These are phyloP conservation scores for Steinernema feltiae DNA, from an alignment of 1,140 invertebrate genomes.

Conservation along the genomic window DNA sequence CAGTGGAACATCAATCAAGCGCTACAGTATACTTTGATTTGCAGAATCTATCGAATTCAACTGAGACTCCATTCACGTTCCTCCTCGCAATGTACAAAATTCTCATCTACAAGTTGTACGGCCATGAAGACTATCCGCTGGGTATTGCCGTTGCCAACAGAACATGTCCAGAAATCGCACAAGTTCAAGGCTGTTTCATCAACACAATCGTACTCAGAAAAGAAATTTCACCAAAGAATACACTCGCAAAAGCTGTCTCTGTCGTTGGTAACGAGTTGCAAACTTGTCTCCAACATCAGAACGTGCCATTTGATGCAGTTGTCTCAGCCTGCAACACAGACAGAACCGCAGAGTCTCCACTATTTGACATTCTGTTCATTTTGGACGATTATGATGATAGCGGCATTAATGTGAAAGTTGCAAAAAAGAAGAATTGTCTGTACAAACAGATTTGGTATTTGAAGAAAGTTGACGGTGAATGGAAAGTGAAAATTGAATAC, in stretches of 20 bases:
- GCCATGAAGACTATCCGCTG: not conserved
- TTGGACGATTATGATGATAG: not conserved
- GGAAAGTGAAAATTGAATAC: not conserved
- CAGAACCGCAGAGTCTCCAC: not conserved
- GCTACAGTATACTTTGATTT: not conserved
- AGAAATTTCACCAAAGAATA: not conserved
- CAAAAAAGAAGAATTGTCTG: not conserved
- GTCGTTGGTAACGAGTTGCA: not conserved
- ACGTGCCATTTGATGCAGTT: not conserved
- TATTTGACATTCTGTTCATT: not conserved
- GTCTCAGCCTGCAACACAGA: not conserved
- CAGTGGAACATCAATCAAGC: not conserved
- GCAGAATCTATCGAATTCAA: not conserved
- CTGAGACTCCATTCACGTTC: not conserved
- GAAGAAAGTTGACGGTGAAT: not conserved
- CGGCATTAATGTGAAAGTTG: not conserved
- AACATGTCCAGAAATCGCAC: not conserved
- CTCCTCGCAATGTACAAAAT: not conserved
- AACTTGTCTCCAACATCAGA: not conserved
- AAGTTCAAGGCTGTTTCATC: not conserved
- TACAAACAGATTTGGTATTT: not conserved
- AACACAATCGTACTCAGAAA: conserved; percentile 1
- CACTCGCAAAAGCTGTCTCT: not conserved
- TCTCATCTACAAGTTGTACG: conserved; percentile 11
- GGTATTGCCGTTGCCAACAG: conserved; percentile 1